A percentile compares a stretch with the other conserved stretches of the same genome.
phyloP scores from a whole-genome alignment of 2,113 vertebrate genomes.

The Coptodon rendalli region DNA sequence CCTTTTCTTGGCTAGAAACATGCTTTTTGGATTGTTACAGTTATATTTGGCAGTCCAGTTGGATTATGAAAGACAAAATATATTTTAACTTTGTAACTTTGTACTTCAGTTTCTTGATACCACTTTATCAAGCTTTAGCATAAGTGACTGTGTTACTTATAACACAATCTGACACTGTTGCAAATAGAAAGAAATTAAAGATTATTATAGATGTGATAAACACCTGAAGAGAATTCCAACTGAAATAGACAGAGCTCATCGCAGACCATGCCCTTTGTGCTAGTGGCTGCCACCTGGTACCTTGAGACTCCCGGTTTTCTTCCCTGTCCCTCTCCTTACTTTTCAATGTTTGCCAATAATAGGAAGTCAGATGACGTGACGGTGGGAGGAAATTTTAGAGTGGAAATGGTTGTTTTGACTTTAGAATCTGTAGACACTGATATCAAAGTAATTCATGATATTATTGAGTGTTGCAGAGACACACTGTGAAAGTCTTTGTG shows the following conservation, averaged over 20 bases:
- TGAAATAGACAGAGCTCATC: slow-evolving; percentile 37
- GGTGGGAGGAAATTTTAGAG: slow-evolving; percentile 72
- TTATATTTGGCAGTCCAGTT: background rate
- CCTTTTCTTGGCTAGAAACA: background rate
- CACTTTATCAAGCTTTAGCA: background rate
- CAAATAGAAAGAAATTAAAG: slow-evolving; percentile 22
- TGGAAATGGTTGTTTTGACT: slow-evolving; percentile 51
- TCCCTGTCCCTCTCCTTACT: background rate
- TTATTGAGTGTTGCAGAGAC: slow-evolving; percentile 65
- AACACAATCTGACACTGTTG: background rate
- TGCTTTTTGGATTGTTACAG: background rate
- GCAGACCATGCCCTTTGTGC: slow-evolving; percentile 44
- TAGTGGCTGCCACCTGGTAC: slow-evolving; percentile 64
- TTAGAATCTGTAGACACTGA: slow-evolving; percentile 62
- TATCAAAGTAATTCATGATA: slow-evolving; percentile 76
- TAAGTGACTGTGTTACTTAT: background rate
- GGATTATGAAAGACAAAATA: background rate
- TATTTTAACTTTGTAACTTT: background rate
- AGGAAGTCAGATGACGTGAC: slow-evolving; percentile 56
- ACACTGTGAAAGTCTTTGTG: background rate
- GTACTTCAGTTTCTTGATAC: background rate
- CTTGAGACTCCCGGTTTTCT: slow-evolving; percentile 61
- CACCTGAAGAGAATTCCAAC: slow-evolving; percentile 39
- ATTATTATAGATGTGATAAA: slow-evolving; percentile 25
- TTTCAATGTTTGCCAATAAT: slow-evolving; percentile 70